Evolutionary conservation across 2,888 invertebrate species (phyloP), one percentile per base, ranked within the genome.

Genomic region (Tinea trinotella): DNA sequence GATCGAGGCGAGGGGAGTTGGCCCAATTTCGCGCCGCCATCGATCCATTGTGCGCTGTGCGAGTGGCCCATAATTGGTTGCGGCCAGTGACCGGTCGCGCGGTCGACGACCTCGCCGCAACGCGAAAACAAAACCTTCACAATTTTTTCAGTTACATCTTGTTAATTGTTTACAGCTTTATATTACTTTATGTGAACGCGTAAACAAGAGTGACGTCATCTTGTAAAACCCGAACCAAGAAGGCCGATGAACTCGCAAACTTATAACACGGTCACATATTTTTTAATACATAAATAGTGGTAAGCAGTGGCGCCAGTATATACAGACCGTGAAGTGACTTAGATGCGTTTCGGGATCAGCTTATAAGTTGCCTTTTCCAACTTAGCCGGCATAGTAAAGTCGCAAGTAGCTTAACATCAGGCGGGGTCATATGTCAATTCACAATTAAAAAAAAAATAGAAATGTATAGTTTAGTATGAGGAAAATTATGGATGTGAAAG

Each of bases 41-140:
- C 85, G 85, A 85, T 85, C 85, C 84, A 85, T 85, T 85, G 85
- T 85, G 76, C 78, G 81, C 73, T 81, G 82, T 82, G 74, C 84
- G 83, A 85, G 83, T 85, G 84, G 83, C 84, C 83, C 85, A 84
- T 85, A 84, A 85, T 85, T 85, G 84, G 84, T 80, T 78, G 70
- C 79, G 83, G 82, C 76, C 85, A 84, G 69, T 82, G 83, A 85
- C 85, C 85, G 85, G 67, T 76, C 76, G 73, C 61, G 66, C 76
- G 82, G 82, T 76, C 83, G 67, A 66, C 70, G 83, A 82, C 80
- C 81, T 63, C 65, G 64, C 18, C 68, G 64, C 70, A n/a, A 22
- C 74, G 76, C 80, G 81, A 84, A 86, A 86, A 80, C 79, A 82
- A 81, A 81, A 83, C 79, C 57, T 46, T 48, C 54, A 44, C 53